Evolutionary conservation across 2,888 invertebrate species (phyloP).

Genomic region (Anorthoa munda): DNA sequence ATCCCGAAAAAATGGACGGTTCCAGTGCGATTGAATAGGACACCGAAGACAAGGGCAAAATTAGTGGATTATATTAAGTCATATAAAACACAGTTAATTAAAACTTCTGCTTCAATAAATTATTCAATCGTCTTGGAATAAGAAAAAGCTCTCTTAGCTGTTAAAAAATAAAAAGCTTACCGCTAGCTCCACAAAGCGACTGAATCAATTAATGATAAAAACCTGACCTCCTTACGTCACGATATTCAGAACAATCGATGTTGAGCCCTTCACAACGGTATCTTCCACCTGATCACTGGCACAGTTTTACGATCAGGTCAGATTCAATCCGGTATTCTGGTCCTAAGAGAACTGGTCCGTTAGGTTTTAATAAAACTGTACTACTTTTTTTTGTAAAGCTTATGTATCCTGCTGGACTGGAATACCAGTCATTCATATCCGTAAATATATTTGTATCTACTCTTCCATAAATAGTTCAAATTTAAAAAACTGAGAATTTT

Average conservation of each 20-base stretch:
- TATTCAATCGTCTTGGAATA: too few relatives aligned
- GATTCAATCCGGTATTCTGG: conserved; percentile 36
- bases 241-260: conserved; percentile 32
- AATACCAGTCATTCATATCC: not conserved
- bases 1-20: too few relatives aligned
- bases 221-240: not conserved
- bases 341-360: not conserved
- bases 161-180: not conserved
- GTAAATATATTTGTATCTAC: not conserved
- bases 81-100: too few relatives aligned
- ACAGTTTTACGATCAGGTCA: conserved; percentile 19
- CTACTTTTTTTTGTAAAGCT: not conserved
- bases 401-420: not conserved
- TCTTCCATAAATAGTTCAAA: not conserved
- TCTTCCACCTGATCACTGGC: conserved; percentile 34
- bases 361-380: conserved; percentile 26
- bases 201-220: conserved; percentile 5
- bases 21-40: too few relatives aligned
- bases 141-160: not conserved
- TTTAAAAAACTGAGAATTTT: not conserved
- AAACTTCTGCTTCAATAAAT: too few relatives aligned
- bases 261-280: conserved; percentile 54
- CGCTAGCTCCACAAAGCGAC: not conserved
- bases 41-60: too few relatives aligned
- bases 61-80: too few relatives aligned